Percentiles rank a stretch among this genome's conserved stretches.
phyloP scores from a whole-genome alignment of 1,140 invertebrate genomes.

The Brachionus plicatilis region DNA sequence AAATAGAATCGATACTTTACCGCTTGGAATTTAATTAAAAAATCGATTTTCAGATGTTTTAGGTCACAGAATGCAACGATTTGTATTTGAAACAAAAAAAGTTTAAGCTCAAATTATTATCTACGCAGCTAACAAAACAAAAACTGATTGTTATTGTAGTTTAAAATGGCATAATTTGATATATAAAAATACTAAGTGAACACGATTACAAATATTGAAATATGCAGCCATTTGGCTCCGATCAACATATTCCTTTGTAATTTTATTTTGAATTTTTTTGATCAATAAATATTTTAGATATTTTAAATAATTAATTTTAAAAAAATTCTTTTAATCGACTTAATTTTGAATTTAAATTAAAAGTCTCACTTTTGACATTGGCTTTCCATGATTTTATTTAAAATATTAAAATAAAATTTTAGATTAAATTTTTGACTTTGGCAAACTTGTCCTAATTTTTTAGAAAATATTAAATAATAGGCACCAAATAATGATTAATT shows the following conservation, averaged over 20 bases:
- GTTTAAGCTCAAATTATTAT: background rate
- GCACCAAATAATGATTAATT: background rate
- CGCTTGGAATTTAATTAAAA: background rate
- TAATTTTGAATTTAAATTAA: no score
- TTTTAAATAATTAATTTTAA: no score
- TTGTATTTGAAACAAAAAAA: background rate
- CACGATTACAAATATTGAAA: conserved; percentile 17
- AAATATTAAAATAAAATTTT: background rate
- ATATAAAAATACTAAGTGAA: conserved; percentile 26
- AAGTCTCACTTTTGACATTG: no score
- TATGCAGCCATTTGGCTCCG: background rate
- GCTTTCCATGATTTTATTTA: background rate
- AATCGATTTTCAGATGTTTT: background rate
- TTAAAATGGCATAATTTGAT: conserved; percentile 22
- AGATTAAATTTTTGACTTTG: background rate
- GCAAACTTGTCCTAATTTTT: background rate
- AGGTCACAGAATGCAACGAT: background rate
- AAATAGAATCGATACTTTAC: background rate
- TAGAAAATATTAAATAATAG: background rate
- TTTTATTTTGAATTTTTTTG: background rate
- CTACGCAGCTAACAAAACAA: background rate
- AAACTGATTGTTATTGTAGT: conserved; percentile 6
- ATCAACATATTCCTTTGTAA: background rate
- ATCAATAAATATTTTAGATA: background rate
- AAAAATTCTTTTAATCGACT: no score